Evolutionary conservation across 2,113 vertebrate genomes (phyloP).

Genomic region (Prolemur simus): DNA sequence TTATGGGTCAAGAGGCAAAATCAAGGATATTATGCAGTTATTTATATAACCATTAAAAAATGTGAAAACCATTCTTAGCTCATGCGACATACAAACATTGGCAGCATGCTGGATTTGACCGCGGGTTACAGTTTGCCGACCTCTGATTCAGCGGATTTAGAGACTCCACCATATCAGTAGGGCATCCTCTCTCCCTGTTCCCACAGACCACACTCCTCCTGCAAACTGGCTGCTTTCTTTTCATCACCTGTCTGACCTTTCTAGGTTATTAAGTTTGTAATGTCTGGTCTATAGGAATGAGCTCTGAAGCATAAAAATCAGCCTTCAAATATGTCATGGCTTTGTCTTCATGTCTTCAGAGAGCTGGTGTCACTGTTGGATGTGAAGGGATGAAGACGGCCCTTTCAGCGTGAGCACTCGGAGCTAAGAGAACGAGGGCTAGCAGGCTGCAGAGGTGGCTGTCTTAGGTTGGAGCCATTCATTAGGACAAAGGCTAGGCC

Average conservation of each 20-base stretch:
- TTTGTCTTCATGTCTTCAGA: neutral
- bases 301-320: neutral
- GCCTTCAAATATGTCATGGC: neutral
- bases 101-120: neutral
- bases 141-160: neutral
- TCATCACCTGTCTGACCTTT: neutral
- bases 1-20: neutral
- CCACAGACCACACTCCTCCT: neutral
- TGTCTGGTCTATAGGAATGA: neutral
- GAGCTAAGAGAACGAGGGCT: neutral
- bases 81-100: neutral
- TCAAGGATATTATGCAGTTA: neutral
- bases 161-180: neutral
- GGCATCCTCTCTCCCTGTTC: neutral
- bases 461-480: neutral
- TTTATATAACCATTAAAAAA: neutral
- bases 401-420: neutral
- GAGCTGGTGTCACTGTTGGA: neutral
- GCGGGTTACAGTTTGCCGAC: neutral
- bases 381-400: neutral
- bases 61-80: neutral
- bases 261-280: neutral
- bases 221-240: neutral
- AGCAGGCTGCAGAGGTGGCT: accelerated
- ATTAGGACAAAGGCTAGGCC: neutral